Evolutionary conservation across 2,113 vertebrate species (phyloP).

Genomic region (Equus quagga): DNA sequence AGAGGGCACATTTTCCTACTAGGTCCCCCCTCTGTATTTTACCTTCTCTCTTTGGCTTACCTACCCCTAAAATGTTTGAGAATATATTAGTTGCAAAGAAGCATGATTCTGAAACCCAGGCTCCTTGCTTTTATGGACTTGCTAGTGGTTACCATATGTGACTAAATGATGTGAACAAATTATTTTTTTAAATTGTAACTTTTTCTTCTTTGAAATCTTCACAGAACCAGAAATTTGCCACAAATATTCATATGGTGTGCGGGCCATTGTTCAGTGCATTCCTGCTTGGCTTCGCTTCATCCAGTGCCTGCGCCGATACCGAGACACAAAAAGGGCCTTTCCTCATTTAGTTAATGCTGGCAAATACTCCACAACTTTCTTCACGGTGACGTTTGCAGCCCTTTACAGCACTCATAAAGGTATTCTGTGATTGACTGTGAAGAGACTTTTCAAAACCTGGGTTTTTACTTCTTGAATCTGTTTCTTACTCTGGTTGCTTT

Average conservation of each 20-base stretch:
- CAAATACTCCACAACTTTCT: conserved; percentile 99
- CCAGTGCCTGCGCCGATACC: conserved; percentile 98
- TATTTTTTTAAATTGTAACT: conserved; percentile 33
- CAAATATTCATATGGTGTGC: conserved; percentile 96
- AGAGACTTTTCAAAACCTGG: not conserved
- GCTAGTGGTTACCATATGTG: not conserved
- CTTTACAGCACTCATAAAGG: conserved; percentile 97
- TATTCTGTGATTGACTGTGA: conserved; percentile 79
- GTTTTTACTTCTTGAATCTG: not conserved
- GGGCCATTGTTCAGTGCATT: conserved; percentile 97
- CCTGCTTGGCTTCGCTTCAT: conserved; percentile 99
- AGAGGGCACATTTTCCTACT: not conserved
- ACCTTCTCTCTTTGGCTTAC: not conserved
- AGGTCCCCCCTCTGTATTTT: not conserved
- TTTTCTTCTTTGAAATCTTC: conserved; percentile 69
- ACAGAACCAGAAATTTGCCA: conserved; percentile 90
- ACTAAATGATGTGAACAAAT: not conserved
- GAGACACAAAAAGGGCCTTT: conserved; percentile 97
- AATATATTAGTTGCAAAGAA: conserved; percentile 20
- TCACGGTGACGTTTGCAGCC: conserved; percentile 97
- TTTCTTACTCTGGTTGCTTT: conserved; percentile 43
- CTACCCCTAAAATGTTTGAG: not conserved
- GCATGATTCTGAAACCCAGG: conserved; percentile 25
- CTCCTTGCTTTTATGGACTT: not conserved
- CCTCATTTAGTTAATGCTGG: conserved; percentile 98